These are phyloP conservation scores for Poeciliopsis gracilis DNA, from an alignment of 2,797 vertebrate species.

Conservation along the genomic window DNA sequence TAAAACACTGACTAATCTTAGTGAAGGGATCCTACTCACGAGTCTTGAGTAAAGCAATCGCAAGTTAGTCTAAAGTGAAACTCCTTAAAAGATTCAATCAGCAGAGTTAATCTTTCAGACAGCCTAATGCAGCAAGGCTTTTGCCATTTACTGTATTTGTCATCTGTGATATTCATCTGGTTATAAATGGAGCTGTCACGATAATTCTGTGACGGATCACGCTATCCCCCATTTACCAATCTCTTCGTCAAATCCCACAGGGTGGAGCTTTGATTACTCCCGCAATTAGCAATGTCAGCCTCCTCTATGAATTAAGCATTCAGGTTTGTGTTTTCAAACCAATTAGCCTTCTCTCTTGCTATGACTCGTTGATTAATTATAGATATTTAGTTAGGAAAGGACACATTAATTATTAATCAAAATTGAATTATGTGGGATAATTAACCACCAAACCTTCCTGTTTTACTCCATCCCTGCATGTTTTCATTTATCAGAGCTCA, in stretches of 20 bases:
- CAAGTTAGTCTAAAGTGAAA: slow-evolving; percentile 60
- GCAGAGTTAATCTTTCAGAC: slow-evolving; percentile 64
- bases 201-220: slow-evolving; percentile 74
- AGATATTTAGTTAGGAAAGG: slow-evolving; percentile 99
- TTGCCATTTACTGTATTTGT: slow-evolving; percentile 73
- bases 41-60: slow-evolving; percentile 30
- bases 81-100: slow-evolving; percentile 64
- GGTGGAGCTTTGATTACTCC: slow-evolving; percentile 95
- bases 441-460: slow-evolving; percentile 88
- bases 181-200: slow-evolving; percentile 82
- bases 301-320: slow-evolving; percentile 97
- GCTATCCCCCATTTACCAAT: slow-evolving; percentile 86
- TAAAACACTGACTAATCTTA: slow-evolving; percentile 14
- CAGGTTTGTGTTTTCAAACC: slow-evolving; percentile 98
- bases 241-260: slow-evolving; percentile 91
- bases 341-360: slow-evolving; percentile 91
- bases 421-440: slow-evolving; percentile 96
- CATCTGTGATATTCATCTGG: slow-evolving; percentile 72
- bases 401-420: slow-evolving; percentile 99
- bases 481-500: slow-evolving; percentile 61
- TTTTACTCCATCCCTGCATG: slow-evolving; percentile 55
- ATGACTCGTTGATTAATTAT: slow-evolving; percentile 99
- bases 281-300: slow-evolving; percentile 97
- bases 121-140: slow-evolving; percentile 69
- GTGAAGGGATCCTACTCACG: slow-evolving; percentile 20